Evolutionary conservation across 2,888 invertebrate genomes (phyloP).

Genomic region (Bombyx huttoni): DNA sequence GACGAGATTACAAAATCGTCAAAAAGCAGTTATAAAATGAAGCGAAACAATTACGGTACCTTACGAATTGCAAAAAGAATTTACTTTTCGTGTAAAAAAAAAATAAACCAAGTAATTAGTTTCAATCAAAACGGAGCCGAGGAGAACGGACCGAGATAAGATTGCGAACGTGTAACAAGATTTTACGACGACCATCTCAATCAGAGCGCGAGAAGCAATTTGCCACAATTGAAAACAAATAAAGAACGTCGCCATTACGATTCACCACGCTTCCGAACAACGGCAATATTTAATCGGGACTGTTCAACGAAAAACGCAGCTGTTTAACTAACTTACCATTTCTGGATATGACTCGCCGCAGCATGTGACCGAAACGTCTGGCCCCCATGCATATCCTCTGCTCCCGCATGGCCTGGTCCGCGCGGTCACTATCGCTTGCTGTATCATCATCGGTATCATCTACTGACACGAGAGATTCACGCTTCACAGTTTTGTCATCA

Average conservation of each 20-base stretch:
- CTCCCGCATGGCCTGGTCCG: conserved; percentile 52
- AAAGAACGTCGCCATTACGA: conserved; percentile 33
- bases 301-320: neutral
- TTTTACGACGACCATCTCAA: conserved; percentile 41
- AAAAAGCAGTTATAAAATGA: neutral
- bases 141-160: conserved; percentile 21
- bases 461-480: conserved; percentile 53
- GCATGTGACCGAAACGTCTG: conserved; percentile 52
- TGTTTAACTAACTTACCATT: conserved; percentile 42
- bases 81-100: neutral
- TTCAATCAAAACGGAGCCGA: conserved; percentile 15
- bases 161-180: conserved; percentile 33
- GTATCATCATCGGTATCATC: conserved; percentile 56
- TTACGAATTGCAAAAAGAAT: neutral
- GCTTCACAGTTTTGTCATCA: conserved; percentile 34
- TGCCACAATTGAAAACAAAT: conserved; percentile 57
- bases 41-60: neutral
- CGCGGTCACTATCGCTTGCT: conserved; percentile 52
- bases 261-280: conserved; percentile 19
- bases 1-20: neutral
- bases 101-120: conserved; percentile 15
- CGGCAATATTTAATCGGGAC: neutral
- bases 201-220: conserved; percentile 44
- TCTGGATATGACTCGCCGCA: conserved; percentile 59
- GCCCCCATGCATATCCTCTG: conserved; percentile 64